Evolutionary conservation across 2,888 invertebrate species (phyloP).

Genomic region (Druceiella hillmani): DNA sequence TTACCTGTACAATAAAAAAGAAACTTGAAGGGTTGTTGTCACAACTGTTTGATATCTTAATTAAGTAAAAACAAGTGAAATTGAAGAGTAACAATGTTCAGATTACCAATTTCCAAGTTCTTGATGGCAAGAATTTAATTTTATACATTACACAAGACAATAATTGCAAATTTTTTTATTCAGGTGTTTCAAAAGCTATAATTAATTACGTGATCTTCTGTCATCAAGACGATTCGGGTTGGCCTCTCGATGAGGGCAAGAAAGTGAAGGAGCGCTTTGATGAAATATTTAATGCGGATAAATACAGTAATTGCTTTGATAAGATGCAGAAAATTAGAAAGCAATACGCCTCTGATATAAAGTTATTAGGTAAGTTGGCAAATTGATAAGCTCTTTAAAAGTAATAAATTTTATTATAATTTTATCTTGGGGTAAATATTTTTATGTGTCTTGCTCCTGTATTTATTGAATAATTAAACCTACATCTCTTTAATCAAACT

Average conservation of each 20-base stretch:
- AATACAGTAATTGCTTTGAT: slow-evolving; percentile 88
- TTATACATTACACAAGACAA: not conserved
- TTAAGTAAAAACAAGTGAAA: too few species aligned
- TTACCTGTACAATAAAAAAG: too few species aligned
- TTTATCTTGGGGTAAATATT: not conserved
- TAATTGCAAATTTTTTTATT: slow-evolving; percentile 29
- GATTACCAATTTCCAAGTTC: too few species aligned
- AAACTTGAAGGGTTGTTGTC: too few species aligned
- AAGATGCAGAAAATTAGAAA: slow-evolving; percentile 62
- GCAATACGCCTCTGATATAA: slow-evolving; percentile 47
- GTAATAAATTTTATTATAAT: not conserved
- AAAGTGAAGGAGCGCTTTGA: slow-evolving; percentile 94
- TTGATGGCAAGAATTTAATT: not conserved
- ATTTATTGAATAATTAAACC: too few species aligned
- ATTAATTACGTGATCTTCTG: slow-evolving; percentile 97
- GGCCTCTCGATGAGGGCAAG: slow-evolving; percentile 94
- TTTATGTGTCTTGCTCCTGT: too few species aligned
- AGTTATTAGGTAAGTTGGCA: slow-evolving; percentile 44
- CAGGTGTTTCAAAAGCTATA: slow-evolving; percentile 92
- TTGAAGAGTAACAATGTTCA: too few species aligned
- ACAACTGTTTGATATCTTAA: too few species aligned
- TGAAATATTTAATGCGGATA: slow-evolving; percentile 93
- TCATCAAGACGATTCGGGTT: slow-evolving; percentile 96
- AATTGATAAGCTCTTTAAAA: too few species aligned
- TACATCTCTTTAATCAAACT: too few species aligned